Conservation (phyloP, 1,140 invertebrate genomes). For the Leptonema lineaticorne region DNA sequence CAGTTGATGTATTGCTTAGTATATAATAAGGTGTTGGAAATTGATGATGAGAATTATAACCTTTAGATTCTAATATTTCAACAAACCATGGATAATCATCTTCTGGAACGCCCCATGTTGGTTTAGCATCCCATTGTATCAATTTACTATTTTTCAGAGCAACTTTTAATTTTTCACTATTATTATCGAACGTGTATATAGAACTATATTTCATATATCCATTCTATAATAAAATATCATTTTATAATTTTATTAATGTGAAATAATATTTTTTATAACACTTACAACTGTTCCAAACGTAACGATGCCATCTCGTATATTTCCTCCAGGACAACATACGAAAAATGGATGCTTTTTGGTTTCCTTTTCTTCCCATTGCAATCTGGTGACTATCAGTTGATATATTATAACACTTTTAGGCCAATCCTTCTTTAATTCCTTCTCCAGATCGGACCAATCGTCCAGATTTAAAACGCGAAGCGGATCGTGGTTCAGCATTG, state of each 20-base stretch:
- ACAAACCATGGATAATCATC: conserved; percentile 22
- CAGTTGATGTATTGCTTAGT: conserved; percentile 20
- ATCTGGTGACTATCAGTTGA: conserved; percentile 25
- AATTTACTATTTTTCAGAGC: conserved; percentile 38
- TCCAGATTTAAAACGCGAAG: conserved; percentile 1
- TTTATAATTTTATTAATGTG: background rate
- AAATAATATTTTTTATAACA: background rate
- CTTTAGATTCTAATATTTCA: conserved; percentile 15
- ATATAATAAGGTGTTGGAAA: conserved; percentile 28
- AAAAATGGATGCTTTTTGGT: conserved; percentile 16
- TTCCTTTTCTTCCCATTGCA: conserved; percentile 23
- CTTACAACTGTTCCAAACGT: conserved; percentile 33
- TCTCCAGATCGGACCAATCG: background rate
- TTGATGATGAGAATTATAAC: conserved; percentile 17
- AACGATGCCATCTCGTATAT: conserved; percentile 31
- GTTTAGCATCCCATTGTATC: conserved; percentile 39
- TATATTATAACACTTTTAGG: conserved; percentile 27
- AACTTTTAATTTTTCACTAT: conserved; percentile 34
- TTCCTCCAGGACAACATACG: conserved; percentile 29
- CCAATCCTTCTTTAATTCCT: conserved; percentile 12
- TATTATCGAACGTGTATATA: conserved; percentile 39
- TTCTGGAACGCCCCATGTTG: conserved; percentile 29
- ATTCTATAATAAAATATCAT: conserved; percentile 13
- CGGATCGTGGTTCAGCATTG: conserved; percentile 6
- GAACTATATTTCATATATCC: conserved; percentile 20